Base-by-base conservation (phyloP, 2,113 vertebrate species). In the Epinephelus fuscoguttatus region DNA sequence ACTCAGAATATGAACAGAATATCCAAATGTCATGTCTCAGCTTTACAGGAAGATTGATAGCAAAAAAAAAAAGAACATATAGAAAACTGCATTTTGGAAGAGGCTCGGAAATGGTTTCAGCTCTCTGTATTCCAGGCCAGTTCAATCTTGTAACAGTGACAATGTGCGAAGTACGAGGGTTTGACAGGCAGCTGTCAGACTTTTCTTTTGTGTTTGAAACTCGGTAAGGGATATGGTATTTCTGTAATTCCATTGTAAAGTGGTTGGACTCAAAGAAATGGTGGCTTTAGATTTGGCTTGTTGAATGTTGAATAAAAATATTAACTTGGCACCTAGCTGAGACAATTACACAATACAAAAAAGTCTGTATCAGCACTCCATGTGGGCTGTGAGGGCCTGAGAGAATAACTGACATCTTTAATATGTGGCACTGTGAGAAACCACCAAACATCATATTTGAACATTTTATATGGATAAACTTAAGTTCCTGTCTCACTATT, bases 101-200 rank as follows among this genome's bases (percentile, higher is more conserved):
- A 21, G 25, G n/a, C 18, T 56, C 1, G 1, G 7, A 63, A 70
- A 45, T 47, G 40, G 66, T 70, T 63, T 64, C 1, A 0, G 18
- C 47, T 81, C 50, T 37, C 52, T 37, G 56, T 63, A 47, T 45
- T 62, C 15, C 19, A 53, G 47, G 47, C 37, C 19, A 30, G 77
- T 63, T 71, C 61, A 66, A 25, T 76, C 52, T 60, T 37, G 42
- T 40, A 55, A 55, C 37, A 61, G 47, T 30, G 17, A 57, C 19
- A 52, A 18, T 60, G 67, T 45, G 33, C 0, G 1, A 66, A 52
- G 45, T 27, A 5, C 2, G 10, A 55, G 11, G 4, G 49, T 47
- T 70, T 76, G 67, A 80, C 52, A 76, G 83, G 42, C 75, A 68
- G 71, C 62, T 69, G 75, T 68, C 71, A 73, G 49, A 30, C 14